Base-by-base conservation (phyloP, 2,888 invertebrate species). In the Mythimna albipuncta region DNA sequence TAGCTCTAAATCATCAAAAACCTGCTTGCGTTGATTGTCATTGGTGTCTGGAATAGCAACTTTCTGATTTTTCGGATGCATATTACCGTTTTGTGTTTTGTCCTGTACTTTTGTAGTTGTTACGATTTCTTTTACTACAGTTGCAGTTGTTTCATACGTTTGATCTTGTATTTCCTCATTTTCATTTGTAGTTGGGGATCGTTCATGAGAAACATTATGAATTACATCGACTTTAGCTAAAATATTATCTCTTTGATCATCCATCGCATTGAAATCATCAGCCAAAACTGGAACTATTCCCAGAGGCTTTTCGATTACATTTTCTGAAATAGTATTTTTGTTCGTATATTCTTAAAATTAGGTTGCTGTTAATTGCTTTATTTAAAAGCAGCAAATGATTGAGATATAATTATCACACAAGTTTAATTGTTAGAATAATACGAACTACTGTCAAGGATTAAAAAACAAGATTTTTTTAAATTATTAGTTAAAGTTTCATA, bases 241-340 rank as follows among this genome's bases (percentile, higher is more conserved):
- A 58, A 38, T 13, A 4, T 38, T 6, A 6, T 0, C 6, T 26
- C 21, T 9, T 47, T 65, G 13, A 35, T 13, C 7, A 21, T 71
- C 9, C 6, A 19, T 7, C 57, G 1, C 21, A 41, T 5, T 10
- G 38, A 19, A 5, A 54, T 44, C 0, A 6, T 44, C 19, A 3
- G 50, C 7, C 2, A 26, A 64, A 69, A 41, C 47, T 21, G 2
- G 6, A 6, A 41, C 32, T 19, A 10, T 2, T 21, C 3, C 41
- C 38, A 19, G 3, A 21, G 13, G 9, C 4, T 57, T 26, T n/a
- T 62, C 35, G 19, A 11, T 19, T 35, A n/a, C 19, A 26, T 13
- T 38, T 63, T 72, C 72, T 72, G 72, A 57, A 69, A 69, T 32
- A 16, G 6, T 26, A 3, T 6, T n/a, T 44, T 50, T 69, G 52